These are phyloP conservation scores for Lateolabrax maculatus DNA, from an alignment of 2,797 vertebrate species.

Conservation along the genomic window DNA sequence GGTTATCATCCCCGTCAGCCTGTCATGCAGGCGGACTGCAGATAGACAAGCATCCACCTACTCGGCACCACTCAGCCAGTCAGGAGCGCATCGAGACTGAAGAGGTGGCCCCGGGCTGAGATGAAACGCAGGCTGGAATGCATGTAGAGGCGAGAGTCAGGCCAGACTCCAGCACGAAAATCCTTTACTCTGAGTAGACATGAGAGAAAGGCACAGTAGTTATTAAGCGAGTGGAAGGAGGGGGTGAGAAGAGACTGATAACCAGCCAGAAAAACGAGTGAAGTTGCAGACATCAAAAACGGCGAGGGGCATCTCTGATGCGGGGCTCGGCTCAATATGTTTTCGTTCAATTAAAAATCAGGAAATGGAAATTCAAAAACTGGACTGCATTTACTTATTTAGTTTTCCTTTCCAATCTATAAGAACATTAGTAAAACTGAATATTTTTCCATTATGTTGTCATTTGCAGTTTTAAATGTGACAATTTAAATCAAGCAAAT, in stretches of 20 bases:
- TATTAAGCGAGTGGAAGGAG: slow-evolving; percentile 21
- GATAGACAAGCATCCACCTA: slow-evolving; percentile 55
- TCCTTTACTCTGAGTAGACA: slow-evolving; percentile 53
- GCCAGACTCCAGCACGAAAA: slow-evolving; percentile 39
- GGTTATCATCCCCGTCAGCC: slow-evolving; percentile 27
- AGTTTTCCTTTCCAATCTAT: background rate
- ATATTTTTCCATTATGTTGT: background rate
- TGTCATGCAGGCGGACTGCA: slow-evolving; percentile 25
- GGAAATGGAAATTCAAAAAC: slow-evolving; percentile 16
- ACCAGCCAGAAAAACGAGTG: slow-evolving; percentile 29
- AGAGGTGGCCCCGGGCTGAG: slow-evolving; percentile 50
- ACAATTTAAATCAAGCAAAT: slow-evolving; percentile 33
- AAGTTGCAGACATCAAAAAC: slow-evolving; percentile 26
- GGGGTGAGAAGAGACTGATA: slow-evolving; percentile 35
- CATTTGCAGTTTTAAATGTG: slow-evolving; percentile 34
- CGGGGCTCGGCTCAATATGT: background rate
- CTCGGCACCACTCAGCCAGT: slow-evolving; percentile 47
- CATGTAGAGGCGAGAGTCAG: slow-evolving; percentile 38
- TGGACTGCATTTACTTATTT: background rate
- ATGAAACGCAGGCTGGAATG: slow-evolving; percentile 48
- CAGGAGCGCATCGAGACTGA: slow-evolving; percentile 35
- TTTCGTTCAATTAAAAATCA: slow-evolving; percentile 24
- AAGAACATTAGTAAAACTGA: background rate
- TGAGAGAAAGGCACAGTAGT: slow-evolving; percentile 38
- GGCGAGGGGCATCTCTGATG: background rate